phyloP scores from a whole-genome alignment of 2,113 vertebrate species.

The Dasypus novemcinctus region DNA sequence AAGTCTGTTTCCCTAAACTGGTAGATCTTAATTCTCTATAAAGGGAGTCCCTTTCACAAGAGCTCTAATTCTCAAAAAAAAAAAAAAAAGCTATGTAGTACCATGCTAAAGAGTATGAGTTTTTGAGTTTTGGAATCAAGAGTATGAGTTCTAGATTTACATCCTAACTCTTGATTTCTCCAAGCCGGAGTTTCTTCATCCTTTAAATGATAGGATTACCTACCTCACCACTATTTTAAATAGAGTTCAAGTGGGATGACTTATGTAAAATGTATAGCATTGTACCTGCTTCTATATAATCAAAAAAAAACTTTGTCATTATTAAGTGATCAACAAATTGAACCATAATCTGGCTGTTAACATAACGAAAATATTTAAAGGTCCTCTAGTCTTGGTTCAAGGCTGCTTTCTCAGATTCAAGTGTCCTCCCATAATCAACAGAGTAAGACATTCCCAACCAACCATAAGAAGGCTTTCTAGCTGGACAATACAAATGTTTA shows the following conservation, averaged over 20 bases:
- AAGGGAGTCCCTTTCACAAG: background rate
- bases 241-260: conserved; percentile 5
- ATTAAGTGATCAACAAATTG: background rate
- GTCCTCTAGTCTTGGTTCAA: background rate
- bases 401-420: background rate
- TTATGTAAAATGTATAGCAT: background rate
- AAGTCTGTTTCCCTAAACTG: too few relatives aligned
- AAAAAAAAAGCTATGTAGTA: background rate
- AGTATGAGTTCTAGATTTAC: background rate
- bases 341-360: background rate
- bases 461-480: background rate
- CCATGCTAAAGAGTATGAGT: background rate
- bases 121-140: background rate
- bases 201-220: background rate
- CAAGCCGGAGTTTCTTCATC: background rate
- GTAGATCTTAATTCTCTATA: background rate
- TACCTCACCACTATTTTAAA: background rate
- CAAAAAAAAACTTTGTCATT: background rate
- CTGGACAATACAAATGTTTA: background rate
- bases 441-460: background rate
- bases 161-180: background rate
- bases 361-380: background rate
- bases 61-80: background rate
- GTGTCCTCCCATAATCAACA: background rate
- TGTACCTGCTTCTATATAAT: background rate